These are phyloP conservation scores for Hermetia illucens DNA, from an alignment of 1,140 invertebrate genomes.

Conservation along the genomic window DNA sequence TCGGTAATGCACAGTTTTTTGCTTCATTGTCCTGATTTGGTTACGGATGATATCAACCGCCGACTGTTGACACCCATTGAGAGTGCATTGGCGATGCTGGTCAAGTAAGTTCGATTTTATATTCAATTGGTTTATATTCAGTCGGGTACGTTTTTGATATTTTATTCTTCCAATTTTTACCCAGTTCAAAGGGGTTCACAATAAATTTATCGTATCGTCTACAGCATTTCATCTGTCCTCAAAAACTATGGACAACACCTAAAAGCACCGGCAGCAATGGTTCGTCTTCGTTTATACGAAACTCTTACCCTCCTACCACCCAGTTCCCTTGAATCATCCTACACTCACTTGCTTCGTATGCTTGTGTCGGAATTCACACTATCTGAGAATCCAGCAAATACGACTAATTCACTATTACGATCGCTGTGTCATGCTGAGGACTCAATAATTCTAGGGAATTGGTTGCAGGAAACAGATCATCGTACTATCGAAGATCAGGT, in stretches of 20 bases:
- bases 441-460: slow-evolving; percentile 71
- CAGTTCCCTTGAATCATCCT: slow-evolving; percentile 70
- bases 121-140: too few species aligned
- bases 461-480: slow-evolving; percentile 92
- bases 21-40: slow-evolving; percentile 74
- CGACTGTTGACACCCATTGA: slow-evolving; percentile 82
- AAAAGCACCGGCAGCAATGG: slow-evolving; percentile 86
- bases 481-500: slow-evolving; percentile 96
- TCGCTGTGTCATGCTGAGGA: slow-evolving; percentile 83
- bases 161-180: slow-evolving; percentile 15
- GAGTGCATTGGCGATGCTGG: slow-evolving; percentile 84
- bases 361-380: slow-evolving; percentile 96
- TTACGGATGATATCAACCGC: slow-evolving; percentile 82
- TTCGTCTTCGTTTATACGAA: slow-evolving; percentile 82
- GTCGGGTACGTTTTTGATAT: too few species aligned
- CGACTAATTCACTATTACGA: slow-evolving; percentile 77
- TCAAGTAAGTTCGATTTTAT: slow-evolving; percentile 53
- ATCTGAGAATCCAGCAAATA: slow-evolving; percentile 88
- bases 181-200: background rate
- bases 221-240: slow-evolving; percentile 66
- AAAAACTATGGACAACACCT: slow-evolving; percentile 88
- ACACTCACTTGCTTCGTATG: slow-evolving; percentile 75
- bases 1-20: slow-evolving; percentile 91
- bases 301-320: slow-evolving; percentile 71
- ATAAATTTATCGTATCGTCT: slow-evolving; percentile 13